Conservation (phyloP, 2,113 vertebrate genomes). For the Brevimyrus niger region DNA sequence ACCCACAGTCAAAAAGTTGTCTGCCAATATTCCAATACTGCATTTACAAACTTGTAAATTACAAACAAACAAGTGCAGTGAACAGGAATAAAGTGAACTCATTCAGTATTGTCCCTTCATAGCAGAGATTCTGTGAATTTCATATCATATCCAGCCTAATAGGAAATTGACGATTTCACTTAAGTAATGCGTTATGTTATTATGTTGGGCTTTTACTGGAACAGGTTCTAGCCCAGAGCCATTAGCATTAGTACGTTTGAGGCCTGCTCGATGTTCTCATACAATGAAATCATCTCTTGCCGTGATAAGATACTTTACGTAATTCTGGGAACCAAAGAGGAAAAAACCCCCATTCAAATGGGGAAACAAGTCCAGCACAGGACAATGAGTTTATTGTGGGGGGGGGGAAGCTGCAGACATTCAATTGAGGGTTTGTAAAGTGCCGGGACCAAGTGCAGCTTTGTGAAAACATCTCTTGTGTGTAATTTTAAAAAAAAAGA, state of each 20-base stretch:
- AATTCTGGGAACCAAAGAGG: background rate
- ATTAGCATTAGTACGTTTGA: background rate
- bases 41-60: background rate
- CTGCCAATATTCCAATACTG: background rate
- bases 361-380: background rate
- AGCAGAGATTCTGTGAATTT: background rate
- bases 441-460: background rate
- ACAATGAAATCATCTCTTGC: background rate
- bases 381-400: conserved; percentile 12
- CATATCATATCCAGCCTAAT: background rate
- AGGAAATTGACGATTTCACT: background rate
- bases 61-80: background rate
- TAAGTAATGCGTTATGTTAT: background rate
- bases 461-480: conserved; percentile 11
- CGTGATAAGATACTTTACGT: background rate
- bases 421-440: conserved; percentile 8
- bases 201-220: background rate
- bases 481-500: background rate
- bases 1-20: background rate
- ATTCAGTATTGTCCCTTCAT: background rate
- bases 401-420: background rate
- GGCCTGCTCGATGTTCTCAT: background rate
- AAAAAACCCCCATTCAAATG: background rate
- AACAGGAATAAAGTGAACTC: background rate
- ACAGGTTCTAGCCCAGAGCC: background rate